These are phyloP conservation scores for Heliconius hermathena DNA, from an alignment of 1,140 invertebrate species.

Conservation along the genomic window DNA sequence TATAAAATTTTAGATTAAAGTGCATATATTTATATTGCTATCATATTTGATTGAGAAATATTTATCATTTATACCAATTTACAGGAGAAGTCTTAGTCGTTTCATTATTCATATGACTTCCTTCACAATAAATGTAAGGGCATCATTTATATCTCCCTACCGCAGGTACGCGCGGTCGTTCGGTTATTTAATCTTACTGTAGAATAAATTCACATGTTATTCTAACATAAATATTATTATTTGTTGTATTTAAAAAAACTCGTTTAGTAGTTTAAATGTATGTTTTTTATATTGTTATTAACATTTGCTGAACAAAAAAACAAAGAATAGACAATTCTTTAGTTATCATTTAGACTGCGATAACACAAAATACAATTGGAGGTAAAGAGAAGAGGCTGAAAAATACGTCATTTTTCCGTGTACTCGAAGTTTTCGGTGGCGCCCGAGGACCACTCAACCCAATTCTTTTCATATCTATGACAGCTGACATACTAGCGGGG, in stretches of 20 bases:
- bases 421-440: conserved; percentile 54
- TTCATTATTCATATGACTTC: conserved; percentile 44
- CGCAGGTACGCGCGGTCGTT: conserved; percentile 37
- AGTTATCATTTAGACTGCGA: background rate
- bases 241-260: background rate
- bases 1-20: background rate
- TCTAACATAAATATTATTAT: background rate
- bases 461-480: conserved; percentile 77
- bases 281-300: too few species aligned
- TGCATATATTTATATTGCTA: background rate
- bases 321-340: background rate
- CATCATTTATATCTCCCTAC: conserved; percentile 39
- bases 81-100: conserved; percentile 24
- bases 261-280: too few species aligned
- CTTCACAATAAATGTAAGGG: conserved; percentile 40
- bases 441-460: conserved; percentile 65
- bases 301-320: background rate
- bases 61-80: conserved; percentile 10
- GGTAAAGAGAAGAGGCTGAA: conserved; percentile 41
- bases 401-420: conserved; percentile 50
- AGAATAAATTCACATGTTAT: conserved; percentile 1
- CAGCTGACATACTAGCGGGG: conserved; percentile 68
- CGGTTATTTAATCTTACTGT: conserved; percentile 37
- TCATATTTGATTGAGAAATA: conserved; percentile 14
- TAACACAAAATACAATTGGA: conserved; percentile 37